Evolutionary conservation across 2,113 vertebrate species (phyloP), one percentile per base, ranked within the genome.

Genomic region (Myanophis thanlyinensis): DNA sequence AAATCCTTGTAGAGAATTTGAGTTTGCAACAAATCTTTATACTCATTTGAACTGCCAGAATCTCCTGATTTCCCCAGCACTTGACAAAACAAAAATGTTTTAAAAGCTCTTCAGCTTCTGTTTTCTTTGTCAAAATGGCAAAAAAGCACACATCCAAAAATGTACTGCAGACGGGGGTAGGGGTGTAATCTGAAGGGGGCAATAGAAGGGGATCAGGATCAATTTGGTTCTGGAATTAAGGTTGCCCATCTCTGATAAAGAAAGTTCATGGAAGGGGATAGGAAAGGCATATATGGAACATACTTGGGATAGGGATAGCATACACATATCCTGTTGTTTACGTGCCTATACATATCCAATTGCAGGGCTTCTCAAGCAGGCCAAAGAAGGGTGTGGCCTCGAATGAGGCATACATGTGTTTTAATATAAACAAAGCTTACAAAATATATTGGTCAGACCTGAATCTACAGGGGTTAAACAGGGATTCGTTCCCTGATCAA

Each of bases 341-440:
- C 35, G 22, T 80, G 27, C 22, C 9, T 46, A n/a, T 27, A 48
- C 27, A 49, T n/a, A 22, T 5, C 35, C 56, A 35, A 48, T 73
- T 73, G 30, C 48, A 49, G n/a, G 10, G 48, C 48, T n/a, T 49
- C 30, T 22, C 59, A n/a, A 90, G 12, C 7, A 92, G 25, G 18
- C 35, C 59, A 91, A 48, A 67, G 62, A 1, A 67, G 62, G 27
- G 4, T 11, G n/a, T 62, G 59, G 27, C 59, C 15, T 73, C 0
- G 92, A 73, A 59, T 93, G 1, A 22, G 90, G 89, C 15, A 93
- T 1, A 88, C 85, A n/a, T 44, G 44, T 23, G 27, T 35, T 62
- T 49, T 89, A 22, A 73, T 92, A 84, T 93, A 94, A 93, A 73
- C 1, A 73, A 52, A 25, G 67, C 5, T 56, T 52, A 54, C 2